Conservation (phyloP, 2,888 invertebrate genomes). For the Macrophya annulata region DNA sequence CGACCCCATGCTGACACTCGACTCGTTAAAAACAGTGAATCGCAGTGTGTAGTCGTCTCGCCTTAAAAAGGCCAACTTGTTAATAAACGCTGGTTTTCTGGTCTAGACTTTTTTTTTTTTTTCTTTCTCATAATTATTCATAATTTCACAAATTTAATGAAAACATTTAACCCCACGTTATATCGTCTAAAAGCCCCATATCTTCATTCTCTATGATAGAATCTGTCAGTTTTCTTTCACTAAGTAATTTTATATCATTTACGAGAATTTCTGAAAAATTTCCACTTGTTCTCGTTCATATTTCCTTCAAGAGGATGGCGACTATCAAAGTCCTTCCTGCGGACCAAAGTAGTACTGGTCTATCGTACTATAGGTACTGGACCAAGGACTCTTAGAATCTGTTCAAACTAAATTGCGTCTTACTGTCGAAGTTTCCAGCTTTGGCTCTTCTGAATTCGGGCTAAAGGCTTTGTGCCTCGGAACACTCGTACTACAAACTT, state of each 20-base stretch:
- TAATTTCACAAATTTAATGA: neutral
- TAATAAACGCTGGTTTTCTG: neutral
- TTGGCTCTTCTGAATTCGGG: slow-evolving; percentile 6
- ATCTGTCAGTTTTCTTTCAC: neutral
- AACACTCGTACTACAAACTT: slow-evolving; percentile 26
- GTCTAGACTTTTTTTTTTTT: no score
- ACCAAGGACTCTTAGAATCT: neutral
- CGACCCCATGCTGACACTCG: neutral
- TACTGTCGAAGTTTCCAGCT: slow-evolving; percentile 22
- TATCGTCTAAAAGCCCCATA: neutral
- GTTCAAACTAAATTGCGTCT: slow-evolving; percentile 40
- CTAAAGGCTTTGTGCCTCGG: slow-evolving; percentile 23
- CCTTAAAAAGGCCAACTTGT: neutral
- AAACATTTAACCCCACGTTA: neutral
- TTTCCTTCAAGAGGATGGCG: neutral
- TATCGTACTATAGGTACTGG: neutral
- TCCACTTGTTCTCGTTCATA: slow-evolving; percentile 20
- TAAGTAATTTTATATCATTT: neutral
- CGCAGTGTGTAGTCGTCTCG: neutral
- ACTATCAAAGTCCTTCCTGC: neutral
- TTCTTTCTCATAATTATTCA: neutral
- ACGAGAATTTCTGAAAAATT: neutral
- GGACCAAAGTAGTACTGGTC: neutral
- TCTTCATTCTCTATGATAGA: neutral
- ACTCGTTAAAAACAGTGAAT: neutral